A percentile compares a stretch with the other conserved stretches of the same genome.
phyloP scores from a whole-genome alignment of 2,113 vertebrate genomes.

The Rhipidura dahli region DNA sequence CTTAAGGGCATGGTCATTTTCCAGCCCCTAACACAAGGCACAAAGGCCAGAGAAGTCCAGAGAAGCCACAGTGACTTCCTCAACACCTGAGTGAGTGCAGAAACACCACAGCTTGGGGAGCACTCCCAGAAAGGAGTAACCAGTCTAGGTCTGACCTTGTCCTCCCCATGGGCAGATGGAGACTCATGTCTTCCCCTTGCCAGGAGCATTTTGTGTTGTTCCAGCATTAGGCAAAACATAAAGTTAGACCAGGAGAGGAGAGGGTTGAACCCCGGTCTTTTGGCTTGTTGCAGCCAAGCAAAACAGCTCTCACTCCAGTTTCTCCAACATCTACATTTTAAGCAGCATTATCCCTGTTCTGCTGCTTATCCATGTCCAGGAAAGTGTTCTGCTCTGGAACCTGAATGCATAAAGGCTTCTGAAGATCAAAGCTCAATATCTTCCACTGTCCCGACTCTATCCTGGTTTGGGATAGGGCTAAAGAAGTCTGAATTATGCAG shows the following conservation, averaged over 20 bases:
- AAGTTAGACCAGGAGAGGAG: not conserved
- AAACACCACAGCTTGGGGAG: not conserved
- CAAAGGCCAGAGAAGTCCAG: not conserved
- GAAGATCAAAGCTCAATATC: not conserved
- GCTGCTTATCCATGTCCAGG: not conserved
- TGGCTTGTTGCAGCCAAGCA: not conserved
- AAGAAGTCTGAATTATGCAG: not conserved
- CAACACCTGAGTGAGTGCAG: not conserved
- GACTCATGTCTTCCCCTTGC: not conserved
- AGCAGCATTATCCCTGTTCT: not conserved
- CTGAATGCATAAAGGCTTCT: not conserved
- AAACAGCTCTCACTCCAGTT: not conserved
- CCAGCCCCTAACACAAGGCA: not conserved
- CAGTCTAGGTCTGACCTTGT: not conserved
- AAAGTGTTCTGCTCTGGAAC: not conserved
- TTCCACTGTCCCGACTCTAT: not conserved
- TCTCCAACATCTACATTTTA: not conserved
- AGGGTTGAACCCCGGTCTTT: not conserved
- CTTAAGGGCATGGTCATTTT: not conserved
- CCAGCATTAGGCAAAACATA: not conserved
- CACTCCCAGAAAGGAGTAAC: not conserved
- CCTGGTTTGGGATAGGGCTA: not conserved
- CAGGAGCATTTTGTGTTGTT: not conserved
- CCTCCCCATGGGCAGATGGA: not conserved
- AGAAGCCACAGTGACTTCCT: not conserved